Percentiles rank a stretch among this genome's conserved stretches.
Conservation (phyloP, 2,888 invertebrate genomes). For the Yponomeuta sedellus region DNA sequence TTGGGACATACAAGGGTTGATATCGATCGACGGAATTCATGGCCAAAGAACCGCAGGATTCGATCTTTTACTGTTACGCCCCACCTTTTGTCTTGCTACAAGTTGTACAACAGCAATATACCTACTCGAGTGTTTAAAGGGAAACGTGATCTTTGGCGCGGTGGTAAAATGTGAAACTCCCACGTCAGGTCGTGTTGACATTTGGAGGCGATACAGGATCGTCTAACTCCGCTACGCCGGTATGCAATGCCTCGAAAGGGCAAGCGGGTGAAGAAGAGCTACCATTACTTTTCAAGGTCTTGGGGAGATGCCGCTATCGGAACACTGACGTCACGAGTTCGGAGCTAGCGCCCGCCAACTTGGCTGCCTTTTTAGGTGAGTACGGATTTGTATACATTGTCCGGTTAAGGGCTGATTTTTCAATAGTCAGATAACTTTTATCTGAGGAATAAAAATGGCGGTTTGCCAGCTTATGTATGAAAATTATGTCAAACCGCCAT, state of each 20-base stretch:
- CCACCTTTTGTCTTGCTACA: no score
- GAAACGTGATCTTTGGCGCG: background rate
- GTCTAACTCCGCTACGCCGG: conserved; percentile 21
- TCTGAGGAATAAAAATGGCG: no score
- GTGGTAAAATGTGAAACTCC: conserved; percentile 52
- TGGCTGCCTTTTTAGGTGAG: conserved; percentile 13
- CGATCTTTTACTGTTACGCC: no score
- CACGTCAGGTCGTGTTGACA: conserved; percentile 57
- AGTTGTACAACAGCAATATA: background rate
- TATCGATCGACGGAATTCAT: no score
- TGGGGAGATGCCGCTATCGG: conserved; percentile 61
- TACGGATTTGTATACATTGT: conserved; percentile 16
- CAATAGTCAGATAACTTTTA: no score
- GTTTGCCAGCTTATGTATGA: no score
- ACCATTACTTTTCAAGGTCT: conserved; percentile 52
- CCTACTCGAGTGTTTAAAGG: background rate
- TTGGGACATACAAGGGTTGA: no score
- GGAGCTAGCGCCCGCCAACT: background rate
- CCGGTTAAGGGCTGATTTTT: background rate
- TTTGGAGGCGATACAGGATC: conserved; percentile 52
- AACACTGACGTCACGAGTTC: conserved; percentile 60
- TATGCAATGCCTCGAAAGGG: background rate
- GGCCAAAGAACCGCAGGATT: no score
- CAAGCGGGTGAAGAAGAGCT: conserved; percentile 10
- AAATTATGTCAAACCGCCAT: no score